Evolutionary conservation across 2,113 vertebrate genomes (phyloP).

Genomic region (Boleophthalmus pectinirostris): DNA sequence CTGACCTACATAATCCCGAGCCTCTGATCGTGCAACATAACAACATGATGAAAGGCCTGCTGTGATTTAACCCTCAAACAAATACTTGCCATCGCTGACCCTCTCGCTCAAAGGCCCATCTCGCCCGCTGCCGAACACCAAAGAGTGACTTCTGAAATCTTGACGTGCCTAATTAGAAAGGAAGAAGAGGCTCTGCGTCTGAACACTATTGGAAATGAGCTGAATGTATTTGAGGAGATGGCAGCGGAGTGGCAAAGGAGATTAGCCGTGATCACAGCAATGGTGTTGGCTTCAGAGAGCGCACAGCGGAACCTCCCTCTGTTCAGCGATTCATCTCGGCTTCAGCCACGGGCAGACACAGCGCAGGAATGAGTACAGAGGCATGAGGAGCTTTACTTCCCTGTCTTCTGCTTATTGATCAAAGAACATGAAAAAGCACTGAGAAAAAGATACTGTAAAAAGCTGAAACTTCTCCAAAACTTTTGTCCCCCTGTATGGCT

Average conservation of each 20-base stretch:
- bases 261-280: constrained; percentile 72
- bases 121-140: constrained; percentile 45
- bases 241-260: constrained; percentile 70
- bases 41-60: constrained; percentile 73
- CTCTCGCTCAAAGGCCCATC: constrained; percentile 52
- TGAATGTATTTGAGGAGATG: constrained; percentile 70
- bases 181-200: constrained; percentile 51
- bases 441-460: constrained; percentile 41
- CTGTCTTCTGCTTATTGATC: constrained; percentile 67
- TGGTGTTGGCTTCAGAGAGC: constrained; percentile 65
- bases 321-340: constrained; percentile 63
- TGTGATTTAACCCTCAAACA: constrained; percentile 72
- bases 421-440: constrained; percentile 52
- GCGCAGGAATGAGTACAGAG: constrained; percentile 57
- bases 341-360: constrained; percentile 65
- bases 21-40: constrained; percentile 77
- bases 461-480: constrained; percentile 51
- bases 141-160: constrained; percentile 66
- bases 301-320: constrained; percentile 61
- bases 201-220: constrained; percentile 62
- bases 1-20: constrained; percentile 81
- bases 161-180: constrained; percentile 69
- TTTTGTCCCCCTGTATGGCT: constrained; percentile 38
- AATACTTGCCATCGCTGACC: constrained; percentile 71
- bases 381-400: constrained; percentile 64